Evolutionary conservation across 2,113 vertebrate genomes (phyloP).

Genomic region (Marmota flaviventris): DNA sequence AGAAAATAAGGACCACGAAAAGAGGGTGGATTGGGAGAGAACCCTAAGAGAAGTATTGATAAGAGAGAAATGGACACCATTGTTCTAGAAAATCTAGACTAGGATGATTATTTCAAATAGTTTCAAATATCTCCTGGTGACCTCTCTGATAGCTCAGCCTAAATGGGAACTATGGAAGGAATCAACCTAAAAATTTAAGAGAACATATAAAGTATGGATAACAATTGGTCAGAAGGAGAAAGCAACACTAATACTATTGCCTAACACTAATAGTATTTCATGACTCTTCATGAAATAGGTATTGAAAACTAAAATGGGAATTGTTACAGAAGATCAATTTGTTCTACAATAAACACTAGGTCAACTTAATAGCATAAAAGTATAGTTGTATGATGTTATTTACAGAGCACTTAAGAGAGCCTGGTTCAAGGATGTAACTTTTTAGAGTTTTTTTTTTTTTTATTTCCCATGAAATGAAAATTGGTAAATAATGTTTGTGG

Average conservation of each 20-base stretch:
- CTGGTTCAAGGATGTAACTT: neutral
- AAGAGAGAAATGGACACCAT: neutral
- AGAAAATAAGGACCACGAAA: neutral
- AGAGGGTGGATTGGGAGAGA: neutral
- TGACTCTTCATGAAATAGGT: neutral
- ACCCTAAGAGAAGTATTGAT: neutral
- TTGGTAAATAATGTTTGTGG: neutral
- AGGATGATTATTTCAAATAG: constrained; percentile 18
- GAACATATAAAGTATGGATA: neutral
- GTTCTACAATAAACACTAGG: neutral
- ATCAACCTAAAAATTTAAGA: neutral
- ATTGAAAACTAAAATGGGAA: neutral
- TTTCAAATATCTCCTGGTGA: neutral
- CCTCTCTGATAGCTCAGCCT: neutral
- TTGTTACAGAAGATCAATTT: neutral
- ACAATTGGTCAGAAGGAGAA: neutral
- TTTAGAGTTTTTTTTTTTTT: neutral
- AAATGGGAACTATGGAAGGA: neutral
- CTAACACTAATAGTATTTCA: neutral
- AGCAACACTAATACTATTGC: neutral
- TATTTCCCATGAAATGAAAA: neutral
- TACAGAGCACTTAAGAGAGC: neutral
- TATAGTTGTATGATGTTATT: neutral
- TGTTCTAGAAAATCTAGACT: neutral
- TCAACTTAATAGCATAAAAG: neutral